Evolutionary conservation across 2,113 vertebrate species (phyloP).

Genomic region (Tiliqua scincoides): DNA sequence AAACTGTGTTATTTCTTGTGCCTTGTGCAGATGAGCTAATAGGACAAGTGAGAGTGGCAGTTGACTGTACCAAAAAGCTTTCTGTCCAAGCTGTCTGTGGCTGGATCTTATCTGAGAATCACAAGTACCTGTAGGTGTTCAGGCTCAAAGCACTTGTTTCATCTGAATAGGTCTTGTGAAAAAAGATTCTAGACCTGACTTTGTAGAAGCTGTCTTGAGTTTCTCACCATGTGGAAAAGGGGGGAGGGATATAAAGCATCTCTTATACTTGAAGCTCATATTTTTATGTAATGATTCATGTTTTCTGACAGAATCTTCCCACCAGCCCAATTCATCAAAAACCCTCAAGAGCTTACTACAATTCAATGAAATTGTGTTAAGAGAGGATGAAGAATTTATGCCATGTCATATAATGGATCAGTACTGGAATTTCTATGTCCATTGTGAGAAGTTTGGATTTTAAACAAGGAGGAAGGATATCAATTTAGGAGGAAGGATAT

Average conservation of each 20-base stretch:
- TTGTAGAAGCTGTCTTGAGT: not conserved
- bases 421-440: conserved; percentile 80
- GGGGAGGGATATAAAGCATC: not conserved
- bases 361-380: conserved; percentile 73
- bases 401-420: conserved; percentile 80
- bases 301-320: conserved; percentile 71
- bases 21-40: not conserved
- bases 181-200: not conserved
- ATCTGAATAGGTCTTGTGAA: not conserved
- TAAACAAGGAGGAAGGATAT: conserved; percentile 32
- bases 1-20: not conserved
- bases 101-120: not conserved
- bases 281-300: conserved; percentile 22
- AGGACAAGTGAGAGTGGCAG: not conserved
- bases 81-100: not conserved
- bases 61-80: not conserved
- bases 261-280: conserved; percentile 13
- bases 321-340: conserved; percentile 39
- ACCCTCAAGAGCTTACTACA: conserved; percentile 68
- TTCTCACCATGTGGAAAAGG: not conserved
- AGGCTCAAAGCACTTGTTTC: no score
- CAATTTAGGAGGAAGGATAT: conserved; percentile 17
- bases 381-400: conserved; percentile 81
- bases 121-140: not conserved
- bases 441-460: conserved; percentile 65